A percentile compares a stretch with the other conserved stretches of the same genome.
These are phyloP conservation scores for Peromyscus nudipes DNA, from an alignment of 2,797 vertebrate species.

Conservation along the genomic window DNA sequence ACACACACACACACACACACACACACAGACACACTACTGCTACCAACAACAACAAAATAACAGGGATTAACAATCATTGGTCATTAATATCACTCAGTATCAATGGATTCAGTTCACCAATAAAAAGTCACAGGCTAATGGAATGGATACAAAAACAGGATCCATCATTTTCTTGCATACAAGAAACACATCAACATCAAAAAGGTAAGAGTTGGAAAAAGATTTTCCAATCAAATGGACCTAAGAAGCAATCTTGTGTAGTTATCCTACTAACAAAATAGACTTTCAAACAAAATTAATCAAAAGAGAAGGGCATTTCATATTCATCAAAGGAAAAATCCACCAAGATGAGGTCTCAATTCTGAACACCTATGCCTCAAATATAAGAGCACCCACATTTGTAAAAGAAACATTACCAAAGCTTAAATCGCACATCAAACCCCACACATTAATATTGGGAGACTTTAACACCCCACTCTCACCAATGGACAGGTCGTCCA, in stretches of 20 bases:
- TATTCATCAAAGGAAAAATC: neutral
- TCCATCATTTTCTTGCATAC: neutral
- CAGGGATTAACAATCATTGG: neutral
- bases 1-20: no score
- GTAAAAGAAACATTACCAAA: neutral
- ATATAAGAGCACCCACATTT: neutral
- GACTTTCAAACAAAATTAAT: neutral
- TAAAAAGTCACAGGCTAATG: neutral
- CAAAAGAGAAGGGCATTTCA: neutral
- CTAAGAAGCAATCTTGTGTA: neutral
- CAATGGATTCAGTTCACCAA: neutral
- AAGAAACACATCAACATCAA: neutral
- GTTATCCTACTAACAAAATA: neutral
- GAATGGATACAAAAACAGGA: neutral
- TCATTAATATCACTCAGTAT: neutral
- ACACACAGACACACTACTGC: no score
- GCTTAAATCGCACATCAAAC: neutral
- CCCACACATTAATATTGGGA: neutral
- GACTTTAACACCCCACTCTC: neutral
- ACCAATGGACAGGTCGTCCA: neutral
- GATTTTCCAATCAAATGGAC: neutral
- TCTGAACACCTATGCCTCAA: neutral
- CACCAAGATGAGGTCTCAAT: neutral
- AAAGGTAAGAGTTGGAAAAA: neutral
- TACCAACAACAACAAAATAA: neutral